Evolutionary conservation across 37 sponge, comb jelly and placozoan species (phyloP).

Genomic region (Mnemiopsis leidyi): DNA sequence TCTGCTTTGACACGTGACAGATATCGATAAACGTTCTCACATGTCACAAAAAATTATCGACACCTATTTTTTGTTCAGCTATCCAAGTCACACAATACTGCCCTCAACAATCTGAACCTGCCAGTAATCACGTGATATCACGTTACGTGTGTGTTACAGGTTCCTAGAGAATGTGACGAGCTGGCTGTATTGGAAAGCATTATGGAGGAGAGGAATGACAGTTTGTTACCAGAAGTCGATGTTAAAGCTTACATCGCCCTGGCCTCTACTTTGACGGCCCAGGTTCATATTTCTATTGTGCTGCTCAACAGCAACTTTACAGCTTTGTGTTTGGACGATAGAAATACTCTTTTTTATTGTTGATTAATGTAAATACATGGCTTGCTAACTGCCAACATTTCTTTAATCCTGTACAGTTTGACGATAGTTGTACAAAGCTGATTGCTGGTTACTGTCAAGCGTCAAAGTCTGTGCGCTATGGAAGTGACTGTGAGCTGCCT

Average conservation of each 20-base stretch:
- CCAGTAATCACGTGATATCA: background rate
- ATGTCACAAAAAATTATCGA: too few relatives aligned
- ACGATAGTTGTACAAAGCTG: background rate
- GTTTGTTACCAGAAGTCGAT: slow-evolving; percentile 28
- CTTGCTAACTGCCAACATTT: background rate
- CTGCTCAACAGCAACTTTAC: too few relatives aligned
- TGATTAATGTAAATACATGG: background rate
- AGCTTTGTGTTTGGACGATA: too few relatives aligned
- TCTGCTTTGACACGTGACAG: too few relatives aligned
- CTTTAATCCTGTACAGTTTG: slow-evolving; percentile 1
- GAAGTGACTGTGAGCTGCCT: slow-evolving; percentile 43
- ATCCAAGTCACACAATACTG: too few relatives aligned
- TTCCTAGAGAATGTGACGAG: background rate
- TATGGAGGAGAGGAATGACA: background rate
- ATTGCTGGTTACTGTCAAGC: slow-evolving; percentile 47
- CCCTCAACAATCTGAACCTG: too few relatives aligned
- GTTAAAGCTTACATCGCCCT: background rate
- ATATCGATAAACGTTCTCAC: too few relatives aligned
- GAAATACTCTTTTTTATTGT: too few relatives aligned
- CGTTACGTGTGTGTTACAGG: background rate
- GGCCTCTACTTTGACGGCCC: background rate
- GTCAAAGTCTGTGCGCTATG: slow-evolving; percentile 46
- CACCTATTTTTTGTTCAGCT: too few relatives aligned
- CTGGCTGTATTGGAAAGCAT: background rate
- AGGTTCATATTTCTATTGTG: too few relatives aligned